These are phyloP conservation scores for Macrocentrus cingulum DNA, from an alignment of 1,140 invertebrate genomes.

Conservation along the genomic window DNA sequence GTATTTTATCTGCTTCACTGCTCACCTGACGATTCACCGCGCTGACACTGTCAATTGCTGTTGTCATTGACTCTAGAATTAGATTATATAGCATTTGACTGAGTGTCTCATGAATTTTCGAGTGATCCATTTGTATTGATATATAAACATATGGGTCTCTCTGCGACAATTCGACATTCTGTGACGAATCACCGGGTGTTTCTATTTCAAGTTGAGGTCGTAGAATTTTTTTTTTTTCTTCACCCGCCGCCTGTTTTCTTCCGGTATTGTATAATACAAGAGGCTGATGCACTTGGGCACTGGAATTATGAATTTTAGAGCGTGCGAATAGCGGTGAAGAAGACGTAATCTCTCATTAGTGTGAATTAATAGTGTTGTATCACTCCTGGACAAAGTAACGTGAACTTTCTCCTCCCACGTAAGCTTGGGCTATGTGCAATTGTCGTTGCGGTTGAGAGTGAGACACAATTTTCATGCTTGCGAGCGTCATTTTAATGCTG, in stretches of 20 bases:
- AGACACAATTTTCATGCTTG: neutral
- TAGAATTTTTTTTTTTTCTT: neutral
- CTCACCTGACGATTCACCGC: neutral
- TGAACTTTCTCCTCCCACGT: constrained; percentile 3
- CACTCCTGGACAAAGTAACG: neutral
- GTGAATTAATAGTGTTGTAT: neutral
- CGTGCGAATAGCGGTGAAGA: neutral
- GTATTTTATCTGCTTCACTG: too few species aligned
- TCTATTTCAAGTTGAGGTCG: too few species aligned
- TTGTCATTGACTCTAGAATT: neutral
- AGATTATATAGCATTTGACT: constrained; percentile 13
- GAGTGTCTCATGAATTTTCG: constrained; percentile 13
- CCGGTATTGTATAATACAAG: neutral
- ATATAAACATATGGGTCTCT: constrained; percentile 6
- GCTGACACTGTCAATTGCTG: neutral
- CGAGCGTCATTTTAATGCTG: neutral
- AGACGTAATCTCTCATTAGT: neutral
- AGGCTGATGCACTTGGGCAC: too few species aligned
- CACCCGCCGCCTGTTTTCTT: neutral
- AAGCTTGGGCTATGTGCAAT: neutral
- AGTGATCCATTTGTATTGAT: constrained; percentile 12
- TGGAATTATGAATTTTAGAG: neutral
- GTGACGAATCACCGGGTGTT: constrained; percentile 6
- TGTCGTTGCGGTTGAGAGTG: neutral
- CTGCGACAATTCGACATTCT: constrained; percentile 13